Base-by-base conservation (phyloP, 2,113 vertebrate species). In the Lamprologus lemairii region DNA sequence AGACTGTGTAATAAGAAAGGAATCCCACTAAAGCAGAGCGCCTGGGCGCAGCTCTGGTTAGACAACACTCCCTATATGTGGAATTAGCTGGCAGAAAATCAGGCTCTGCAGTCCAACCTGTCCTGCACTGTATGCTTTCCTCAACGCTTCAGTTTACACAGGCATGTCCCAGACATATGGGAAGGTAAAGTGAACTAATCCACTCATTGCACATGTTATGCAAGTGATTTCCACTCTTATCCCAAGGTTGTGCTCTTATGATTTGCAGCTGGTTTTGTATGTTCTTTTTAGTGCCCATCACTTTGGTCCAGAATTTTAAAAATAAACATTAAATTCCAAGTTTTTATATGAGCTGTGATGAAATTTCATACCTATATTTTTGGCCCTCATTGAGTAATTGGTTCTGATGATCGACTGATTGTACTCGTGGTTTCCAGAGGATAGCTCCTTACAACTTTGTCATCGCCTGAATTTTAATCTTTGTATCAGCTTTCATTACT, bases 1-100 rank as follows among this genome's bases (percentile, higher is more conserved):
- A 94, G 79, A 91, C 93, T 81, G 37, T 88, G 86, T 92, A 93
- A 91, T 87, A 60, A 87, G 90, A 68, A 7, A 91, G 91, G 92
- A 94, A 93, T 94, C 83, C 86, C 5, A 53, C 37, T 21, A 47
- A 88, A 88, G 65, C 60, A 37, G 53, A 87, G 40, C 1, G 37
- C 17, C 80, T 65, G 90, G 89, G 57, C 75, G 4, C 82, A 73
- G 31, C 83, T 47, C 53, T 55, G 55, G 26, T 65, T 71, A 82
- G n/a, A 57, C 82, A 83, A 78, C 82, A 53, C 54, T 84, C 83
- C 73, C 65, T 42, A 23, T 65, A 81, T 83, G 86, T 87, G 91
- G 90, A 71, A 87, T 81, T 40, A 65, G 23, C 87, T 91, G 81
- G 87, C 88, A 90, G 58, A 86, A 86, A 87, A 40, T 51, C 49